Evolutionary conservation across 2,888 invertebrate genomes (phyloP).

Genomic region (Rotaria magnacalcarata): DNA sequence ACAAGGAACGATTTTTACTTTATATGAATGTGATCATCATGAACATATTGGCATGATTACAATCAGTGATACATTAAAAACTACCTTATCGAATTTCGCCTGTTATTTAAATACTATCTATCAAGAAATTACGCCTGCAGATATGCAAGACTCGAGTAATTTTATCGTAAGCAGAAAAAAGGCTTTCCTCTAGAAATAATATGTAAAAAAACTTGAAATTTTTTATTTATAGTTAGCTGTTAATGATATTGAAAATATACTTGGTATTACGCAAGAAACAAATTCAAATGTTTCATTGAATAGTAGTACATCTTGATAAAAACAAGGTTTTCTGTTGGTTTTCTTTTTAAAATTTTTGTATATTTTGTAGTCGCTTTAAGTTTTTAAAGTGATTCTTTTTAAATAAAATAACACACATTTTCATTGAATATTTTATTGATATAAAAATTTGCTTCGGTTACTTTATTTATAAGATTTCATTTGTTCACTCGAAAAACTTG

Average conservation of each 20-base stretch:
- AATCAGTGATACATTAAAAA: conserved; percentile 56
- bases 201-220: not conserved
- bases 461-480: no score
- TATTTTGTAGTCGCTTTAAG: no score
- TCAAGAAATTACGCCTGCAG: conserved; percentile 57
- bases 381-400: no score
- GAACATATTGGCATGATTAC: conserved; percentile 58
- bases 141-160: conserved; percentile 59
- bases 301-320: not conserved
- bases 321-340: not conserved
- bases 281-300: not conserved
- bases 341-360: not conserved
- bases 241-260: conserved; percentile 1
- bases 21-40: conserved; percentile 57
- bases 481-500: no score
- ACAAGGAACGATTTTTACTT: conserved; percentile 57
- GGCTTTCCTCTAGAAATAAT: not conserved
- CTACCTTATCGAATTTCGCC: conserved; percentile 56
- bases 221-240: not conserved
- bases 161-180: conserved; percentile 53
- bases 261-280: not conserved
- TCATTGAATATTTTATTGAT: no score
- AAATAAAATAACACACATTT: no score
- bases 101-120: conserved; percentile 57
- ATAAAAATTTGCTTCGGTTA: no score